Evolutionary conservation across 2,888 invertebrate genomes (phyloP), one percentile per base, ranked within the genome.

Genomic region (Epinotia ramella): DNA sequence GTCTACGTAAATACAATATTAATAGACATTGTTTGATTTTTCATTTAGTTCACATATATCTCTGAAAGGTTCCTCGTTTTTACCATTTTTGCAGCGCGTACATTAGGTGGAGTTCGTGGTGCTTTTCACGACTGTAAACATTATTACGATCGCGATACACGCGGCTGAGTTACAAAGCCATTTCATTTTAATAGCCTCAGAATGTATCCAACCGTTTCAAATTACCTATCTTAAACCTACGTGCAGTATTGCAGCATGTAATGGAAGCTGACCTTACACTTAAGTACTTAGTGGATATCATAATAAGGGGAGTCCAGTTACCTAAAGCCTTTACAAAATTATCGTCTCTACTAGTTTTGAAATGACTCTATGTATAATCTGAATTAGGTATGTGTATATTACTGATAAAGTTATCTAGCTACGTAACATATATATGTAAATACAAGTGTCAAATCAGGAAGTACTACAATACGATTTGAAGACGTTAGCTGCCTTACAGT

Each of bases 401-500:
- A 62, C 9, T 44, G 18, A 46, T 70, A 74, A 64, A 73, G 59
- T 57, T 68, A 44, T 40, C 62, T 62, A 49, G 33, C 70, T 62
- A 62, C 53, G 33, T 62, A 70, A 70, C 63, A 18, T 62, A 70
- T 49, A 70, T 49, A 33, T 33, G 60, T 62, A 70, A 53, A 40
- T 49, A 70, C 46, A 28, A 60, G 63, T 71, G 40, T 62, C 56
- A 72, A 76, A 72, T 76, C 28, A 72, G 72, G 72, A 76, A 76
- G 76, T 57, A 71, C 65, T 33, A 49, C 1, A 66, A 46, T 40
- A 70, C 16, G 53, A n/a, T 49, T 60, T 40, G 60, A 62, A 53
- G 69, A 76, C 67, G 72, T 67, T 76, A 76, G 76, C 76, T 76
- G 76, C 76, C 76, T 76, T 63, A 72, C 71, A 72, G 62, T 72